Evolutionary conservation across 2,113 vertebrate genomes (phyloP).

Genomic region (Platycercus adscitus): DNA sequence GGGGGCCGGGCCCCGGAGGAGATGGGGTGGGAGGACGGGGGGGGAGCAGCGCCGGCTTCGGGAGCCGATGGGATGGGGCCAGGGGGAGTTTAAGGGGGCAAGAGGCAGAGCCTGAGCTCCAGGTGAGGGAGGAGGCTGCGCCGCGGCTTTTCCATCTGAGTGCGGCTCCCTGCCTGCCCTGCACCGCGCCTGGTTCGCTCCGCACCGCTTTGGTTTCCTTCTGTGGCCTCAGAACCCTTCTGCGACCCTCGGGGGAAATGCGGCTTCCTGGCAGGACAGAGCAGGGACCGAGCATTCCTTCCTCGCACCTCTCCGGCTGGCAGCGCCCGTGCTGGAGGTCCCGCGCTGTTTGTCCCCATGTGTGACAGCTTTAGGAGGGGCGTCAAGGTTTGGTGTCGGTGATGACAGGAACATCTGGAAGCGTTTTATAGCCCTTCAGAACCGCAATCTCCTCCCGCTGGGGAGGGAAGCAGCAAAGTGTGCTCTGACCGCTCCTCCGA

Average conservation of each 20-base stretch:
- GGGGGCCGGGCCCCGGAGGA: too few species aligned
- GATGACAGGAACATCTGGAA: fast-evolving
- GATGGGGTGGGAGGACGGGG: not conserved
- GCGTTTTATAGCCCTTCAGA: not conserved
- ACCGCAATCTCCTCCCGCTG: not conserved
- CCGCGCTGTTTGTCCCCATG: fast-evolving
- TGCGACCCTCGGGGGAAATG: not conserved
- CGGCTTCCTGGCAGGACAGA: not conserved
- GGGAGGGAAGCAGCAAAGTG: not conserved
- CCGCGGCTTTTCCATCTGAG: not conserved
- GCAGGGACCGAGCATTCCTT: too few species aligned
- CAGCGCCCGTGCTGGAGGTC: fast-evolving
- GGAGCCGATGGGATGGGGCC: fast-evolving
- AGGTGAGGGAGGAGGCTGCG: fast-evolving
- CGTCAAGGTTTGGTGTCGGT: fast-evolving
- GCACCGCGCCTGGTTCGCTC: not conserved
- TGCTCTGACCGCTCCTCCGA: not conserved
- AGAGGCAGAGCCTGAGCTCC: not conserved
- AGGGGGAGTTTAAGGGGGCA: not conserved
- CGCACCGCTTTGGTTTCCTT: not conserved
- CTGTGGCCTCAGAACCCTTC: not conserved
- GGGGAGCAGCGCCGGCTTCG: not conserved
- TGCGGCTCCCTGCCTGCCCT: not conserved
- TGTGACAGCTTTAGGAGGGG: not conserved
- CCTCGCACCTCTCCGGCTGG: fast-evolving